Conservation (phyloP, 2,113 vertebrate genomes). For the Baryphthengus martii region DNA sequence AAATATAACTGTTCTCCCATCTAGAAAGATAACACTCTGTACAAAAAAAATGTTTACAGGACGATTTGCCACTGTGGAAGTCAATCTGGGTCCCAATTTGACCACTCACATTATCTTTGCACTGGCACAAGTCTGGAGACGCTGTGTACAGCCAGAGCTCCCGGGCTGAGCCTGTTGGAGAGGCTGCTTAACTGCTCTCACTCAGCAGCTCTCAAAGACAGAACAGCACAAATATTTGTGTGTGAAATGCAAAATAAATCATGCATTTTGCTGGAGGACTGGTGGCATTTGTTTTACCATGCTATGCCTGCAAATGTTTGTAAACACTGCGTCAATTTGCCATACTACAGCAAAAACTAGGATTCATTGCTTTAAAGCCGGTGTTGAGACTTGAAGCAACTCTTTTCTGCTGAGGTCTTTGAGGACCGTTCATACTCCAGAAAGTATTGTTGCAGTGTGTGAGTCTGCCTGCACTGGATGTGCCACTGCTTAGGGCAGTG, state of each 20-base stretch:
- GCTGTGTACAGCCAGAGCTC: rapidly evolving
- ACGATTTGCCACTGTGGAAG: neutral
- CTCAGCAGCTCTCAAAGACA: neutral
- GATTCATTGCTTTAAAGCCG: neutral
- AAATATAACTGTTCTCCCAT: neutral
- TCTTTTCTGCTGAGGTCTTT: neutral
- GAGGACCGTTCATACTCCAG: neutral
- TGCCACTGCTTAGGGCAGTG: neutral
- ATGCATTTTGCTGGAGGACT: neutral
- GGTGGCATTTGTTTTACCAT: conserved; percentile 16
- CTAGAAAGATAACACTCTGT: neutral
- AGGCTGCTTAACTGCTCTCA: neutral
- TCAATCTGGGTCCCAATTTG: neutral
- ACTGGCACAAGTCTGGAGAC: neutral
- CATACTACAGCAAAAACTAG: neutral
- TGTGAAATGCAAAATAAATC: neutral
- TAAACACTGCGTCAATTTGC: neutral
- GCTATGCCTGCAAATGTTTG: conserved; percentile 22
- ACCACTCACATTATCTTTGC: neutral
- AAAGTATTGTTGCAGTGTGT: neutral
- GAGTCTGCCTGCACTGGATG: rapidly evolving
- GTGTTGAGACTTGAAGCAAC: neutral
- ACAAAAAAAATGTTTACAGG: neutral
- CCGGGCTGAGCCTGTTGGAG: rapidly evolving
- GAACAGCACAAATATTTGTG: conserved; percentile 20